phyloP scores from a whole-genome alignment of 1,140 invertebrate genomes.

The Vollenhovia emeryi region DNA sequence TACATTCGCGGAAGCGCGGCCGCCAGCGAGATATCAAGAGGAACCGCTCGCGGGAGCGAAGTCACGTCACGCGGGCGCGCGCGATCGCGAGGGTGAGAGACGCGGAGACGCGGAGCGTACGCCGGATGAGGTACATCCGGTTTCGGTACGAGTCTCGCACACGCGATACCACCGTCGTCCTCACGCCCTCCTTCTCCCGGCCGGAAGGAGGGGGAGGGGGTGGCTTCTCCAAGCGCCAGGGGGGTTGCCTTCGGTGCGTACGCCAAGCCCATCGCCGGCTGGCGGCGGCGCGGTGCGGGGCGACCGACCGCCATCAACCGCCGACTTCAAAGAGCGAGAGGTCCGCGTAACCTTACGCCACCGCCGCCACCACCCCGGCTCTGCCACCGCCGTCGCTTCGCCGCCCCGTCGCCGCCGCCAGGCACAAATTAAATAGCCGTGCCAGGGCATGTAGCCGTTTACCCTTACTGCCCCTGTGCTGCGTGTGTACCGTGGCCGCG shows the following conservation, averaged over 20 bases:
- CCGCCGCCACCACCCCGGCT: background rate
- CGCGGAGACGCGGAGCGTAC: background rate
- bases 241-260: constrained; percentile 53
- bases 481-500: background rate
- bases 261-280: constrained; percentile 27
- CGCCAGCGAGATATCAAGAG: background rate
- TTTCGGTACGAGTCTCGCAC: constrained; percentile 5
- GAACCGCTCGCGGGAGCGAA: background rate
- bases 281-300: constrained; percentile 37
- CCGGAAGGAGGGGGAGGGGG: too few relatives aligned
- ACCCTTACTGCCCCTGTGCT: constrained; percentile 21
- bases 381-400: background rate
- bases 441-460: constrained; percentile 65
- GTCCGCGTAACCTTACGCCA: constrained; percentile 68
- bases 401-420: constrained; percentile 34
- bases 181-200: constrained; percentile 12
- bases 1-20: too few relatives aligned
- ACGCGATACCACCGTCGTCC: constrained; percentile 57
- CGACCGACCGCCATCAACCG: constrained; percentile 67
- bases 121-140: constrained; percentile 5
- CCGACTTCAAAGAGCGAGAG: constrained; percentile 75
- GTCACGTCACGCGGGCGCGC: background rate
- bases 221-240: background rate
- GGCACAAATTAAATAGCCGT: constrained; percentile 77
- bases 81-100: background rate